Base-by-base conservation (phyloP, 2,797 vertebrate species). In the Hypotaenidia philippensis region DNA sequence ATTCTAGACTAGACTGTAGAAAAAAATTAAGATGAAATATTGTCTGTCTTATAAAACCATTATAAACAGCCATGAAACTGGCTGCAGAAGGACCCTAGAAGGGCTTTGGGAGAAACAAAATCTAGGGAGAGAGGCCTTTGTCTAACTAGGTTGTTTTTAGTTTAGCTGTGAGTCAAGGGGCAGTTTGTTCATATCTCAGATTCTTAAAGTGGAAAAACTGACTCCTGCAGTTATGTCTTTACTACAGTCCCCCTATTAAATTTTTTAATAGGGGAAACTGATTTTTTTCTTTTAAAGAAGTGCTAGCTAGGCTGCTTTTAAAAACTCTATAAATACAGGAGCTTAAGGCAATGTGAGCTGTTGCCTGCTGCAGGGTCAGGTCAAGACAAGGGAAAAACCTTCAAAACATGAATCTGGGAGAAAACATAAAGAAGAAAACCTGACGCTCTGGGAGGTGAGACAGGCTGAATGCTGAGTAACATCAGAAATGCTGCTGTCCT, bases 171-270 rank as follows among this genome's bases (percentile, higher is more conserved):
- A 94, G 70, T 94, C 44, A 92, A 76, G 75, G 71, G 55, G 44
- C 56, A 76, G 47, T 92, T 92, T 92, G 57, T 82, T 94, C 2
- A 7, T 63, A 83, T 83, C 36, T 81, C 40, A 53, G 20, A 78
- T 75, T 89, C 45, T 68, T 90, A 32, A 44, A 85, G 36, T 86
- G 68, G 56, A 83, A 96, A 93, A 94, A 41, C 22, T 71, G 84
- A 94, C 56, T 94, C 21, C 45, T 91, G 59, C 44, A 55, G 40
- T 77, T 82, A 65, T 12, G 16, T 53, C 57, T 85, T 74, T 61
- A 38, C n/a, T 88, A 57, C 18, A 57, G 26, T 8, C 2, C 18
- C 18, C 41, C 16, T 44, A 44, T 44, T 44, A 44, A 44, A 44
- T 31, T 60, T 60, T 41, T 4, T 59, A 4, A 47, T 77, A 13